Conservation (phyloP, 2,113 vertebrate species). For the Morone saxatilis region DNA sequence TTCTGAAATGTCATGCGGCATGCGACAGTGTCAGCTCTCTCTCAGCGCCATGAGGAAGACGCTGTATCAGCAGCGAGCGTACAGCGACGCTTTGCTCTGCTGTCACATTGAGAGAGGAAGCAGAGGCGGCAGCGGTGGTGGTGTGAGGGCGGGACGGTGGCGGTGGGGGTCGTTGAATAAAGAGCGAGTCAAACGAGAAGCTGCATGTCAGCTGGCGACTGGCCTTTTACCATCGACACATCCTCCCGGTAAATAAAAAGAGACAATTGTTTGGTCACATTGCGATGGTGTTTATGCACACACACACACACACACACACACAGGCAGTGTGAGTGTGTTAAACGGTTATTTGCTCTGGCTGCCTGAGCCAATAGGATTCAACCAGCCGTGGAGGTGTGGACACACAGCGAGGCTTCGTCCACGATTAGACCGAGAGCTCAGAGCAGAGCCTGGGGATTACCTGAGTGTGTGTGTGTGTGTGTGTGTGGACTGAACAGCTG, state of each 20-base stretch:
- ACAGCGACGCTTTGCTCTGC: neutral
- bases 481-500: neutral
- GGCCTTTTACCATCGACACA: conserved; percentile 61
- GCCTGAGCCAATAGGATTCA: conserved; percentile 81
- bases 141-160: neutral
- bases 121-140: neutral
- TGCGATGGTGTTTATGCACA: conserved; percentile 27
- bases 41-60: neutral
- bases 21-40: conserved; percentile 31
- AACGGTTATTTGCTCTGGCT: conserved; percentile 77
- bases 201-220: conserved; percentile 39
- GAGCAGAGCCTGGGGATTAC: conserved; percentile 67
- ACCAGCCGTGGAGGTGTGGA: conserved; percentile 74
- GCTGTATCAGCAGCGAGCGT: conserved; percentile 18
- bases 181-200: conserved; percentile 45
- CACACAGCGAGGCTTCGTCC: conserved; percentile 62
- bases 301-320: conserved; percentile 9
- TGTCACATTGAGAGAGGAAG: conserved; percentile 16
- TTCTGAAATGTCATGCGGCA: conserved; percentile 64
- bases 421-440: conserved; percentile 66
- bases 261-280: conserved; percentile 66
- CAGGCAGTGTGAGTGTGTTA: conserved; percentile 60
- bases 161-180: conserved; percentile 6
- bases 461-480: conserved; percentile 26
- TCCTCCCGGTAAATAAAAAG: conserved; percentile 56